phyloP scores from a whole-genome alignment of 2,888 invertebrate species.

The Scaptomyza parva region DNA sequence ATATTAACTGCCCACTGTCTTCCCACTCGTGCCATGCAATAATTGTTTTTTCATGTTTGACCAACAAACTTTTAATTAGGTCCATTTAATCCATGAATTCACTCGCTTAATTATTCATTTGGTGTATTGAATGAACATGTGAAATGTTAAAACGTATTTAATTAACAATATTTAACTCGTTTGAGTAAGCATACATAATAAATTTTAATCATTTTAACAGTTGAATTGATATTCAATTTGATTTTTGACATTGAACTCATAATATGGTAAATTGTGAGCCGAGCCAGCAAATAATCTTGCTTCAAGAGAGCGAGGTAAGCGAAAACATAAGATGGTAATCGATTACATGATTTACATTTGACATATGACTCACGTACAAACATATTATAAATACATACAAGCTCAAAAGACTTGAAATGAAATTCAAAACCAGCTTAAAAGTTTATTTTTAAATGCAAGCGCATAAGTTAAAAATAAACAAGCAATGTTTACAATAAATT shows the following conservation, averaged over 20 bases:
- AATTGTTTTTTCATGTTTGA: too few species aligned
- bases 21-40: too few species aligned
- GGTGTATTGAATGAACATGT: neutral
- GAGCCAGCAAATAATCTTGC: neutral
- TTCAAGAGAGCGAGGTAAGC: too few species aligned
- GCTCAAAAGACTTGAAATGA: neutral
- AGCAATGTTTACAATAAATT: neutral
- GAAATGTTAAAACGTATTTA: neutral
- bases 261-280: too few species aligned
- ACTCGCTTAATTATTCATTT: neutral
- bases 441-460: neutral
- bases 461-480: neutral
- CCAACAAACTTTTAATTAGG: neutral
- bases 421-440: neutral
- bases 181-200: too few species aligned
- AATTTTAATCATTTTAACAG: too few species aligned
- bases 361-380: neutral
- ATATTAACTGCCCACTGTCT: too few species aligned
- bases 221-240: too few species aligned
- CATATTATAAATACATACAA: too few species aligned
- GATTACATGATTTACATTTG: neutral
- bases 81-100: neutral
- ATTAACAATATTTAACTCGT: neutral
- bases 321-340: too few species aligned
- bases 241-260: too few species aligned